A percentile compares a stretch with the other conserved stretches of the same genome.
Evolutionary conservation across 2,888 invertebrate genomes (phyloP).

Genomic region (Isotomurus palustris): DNA sequence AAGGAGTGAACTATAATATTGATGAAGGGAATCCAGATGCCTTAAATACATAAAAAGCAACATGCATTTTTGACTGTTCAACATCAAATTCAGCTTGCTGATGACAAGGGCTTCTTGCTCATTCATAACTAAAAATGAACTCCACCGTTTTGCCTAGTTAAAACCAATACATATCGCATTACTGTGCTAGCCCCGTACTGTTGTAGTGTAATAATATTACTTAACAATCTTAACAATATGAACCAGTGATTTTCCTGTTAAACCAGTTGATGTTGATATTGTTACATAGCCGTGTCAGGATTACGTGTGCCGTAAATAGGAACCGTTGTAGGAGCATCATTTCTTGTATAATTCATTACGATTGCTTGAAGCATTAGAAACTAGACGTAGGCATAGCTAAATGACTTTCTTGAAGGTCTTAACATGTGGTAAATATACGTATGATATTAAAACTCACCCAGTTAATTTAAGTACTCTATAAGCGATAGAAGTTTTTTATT

Average conservation of each 20-base stretch:
- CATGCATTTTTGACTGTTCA: conserved; percentile 6
- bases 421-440: not conserved
- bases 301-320: no score
- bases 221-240: not conserved
- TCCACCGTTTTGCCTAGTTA: conserved; percentile 41
- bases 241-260: conserved; percentile 4
- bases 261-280: no score
- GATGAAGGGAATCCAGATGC: conserved; percentile 11
- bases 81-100: conserved; percentile 2
- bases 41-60: conserved; percentile 6
- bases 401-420: not conserved
- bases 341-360: no score
- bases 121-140: conserved; percentile 15
- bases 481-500: not conserved
- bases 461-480: not conserved
- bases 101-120: not conserved
- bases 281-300: no score
- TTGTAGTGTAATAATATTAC: not conserved
- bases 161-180: conserved; percentile 46
- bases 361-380: no score
- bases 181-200: conserved; percentile 40
- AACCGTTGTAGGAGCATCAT: no score
- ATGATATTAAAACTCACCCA: not conserved
- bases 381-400: no score
- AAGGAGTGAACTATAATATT: not conserved